Evolutionary conservation across 2,888 invertebrate species (phyloP), one percentile per base, ranked within the genome.

Genomic region (Ashinkailepas kermadecensis): DNA sequence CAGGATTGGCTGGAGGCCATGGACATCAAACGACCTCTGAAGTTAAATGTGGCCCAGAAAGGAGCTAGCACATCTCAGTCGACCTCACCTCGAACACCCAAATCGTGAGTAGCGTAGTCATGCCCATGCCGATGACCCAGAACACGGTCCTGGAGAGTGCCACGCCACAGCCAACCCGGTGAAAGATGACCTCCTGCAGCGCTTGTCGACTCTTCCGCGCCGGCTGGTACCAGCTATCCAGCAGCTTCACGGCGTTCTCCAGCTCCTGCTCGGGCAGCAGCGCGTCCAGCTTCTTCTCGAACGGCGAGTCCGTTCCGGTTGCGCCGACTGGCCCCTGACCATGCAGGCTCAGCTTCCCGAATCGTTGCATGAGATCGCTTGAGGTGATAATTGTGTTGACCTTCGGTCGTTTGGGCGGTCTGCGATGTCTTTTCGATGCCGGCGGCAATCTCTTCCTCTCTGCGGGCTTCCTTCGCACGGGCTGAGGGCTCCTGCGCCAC

Each of bases 101-200:
- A 11, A 57, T 58, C 23, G 58, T 58, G 58, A 78, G 23, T 58
- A 78, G n/a, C 11, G 58, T 78, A 4, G 57, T 58, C 78, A 78
- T 78, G n/a, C n/a, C 78, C 78, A 78, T 78, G 58, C 58, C 78
- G 23, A 78, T 57, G n/a, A 78, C 58, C 57, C 58, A 57, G 58
- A 78, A 57, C n/a, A 78, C 78, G 10, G 78, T 78, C 23, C 23
- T 57, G n/a, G 78, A 57, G 57, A 78, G 58, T 10, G 78, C 78
- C 1, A 10, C 78, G 8, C 78, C 78, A 23, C 78, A 78, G 57
- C 78, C 78, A 6, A 58, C 58, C 21, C 58, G 57, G 58, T 78
- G 57, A 58, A 78, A 78, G 58, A 78, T 78, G 23, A 7, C 6
- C 78, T 78, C 74, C 74, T 74, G 74, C 39, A 74, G 74, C 54